Percentiles rank a stretch among this genome's conserved stretches.
Conservation (phyloP, 2,888 invertebrate genomes). For the Lypha dubia region DNA sequence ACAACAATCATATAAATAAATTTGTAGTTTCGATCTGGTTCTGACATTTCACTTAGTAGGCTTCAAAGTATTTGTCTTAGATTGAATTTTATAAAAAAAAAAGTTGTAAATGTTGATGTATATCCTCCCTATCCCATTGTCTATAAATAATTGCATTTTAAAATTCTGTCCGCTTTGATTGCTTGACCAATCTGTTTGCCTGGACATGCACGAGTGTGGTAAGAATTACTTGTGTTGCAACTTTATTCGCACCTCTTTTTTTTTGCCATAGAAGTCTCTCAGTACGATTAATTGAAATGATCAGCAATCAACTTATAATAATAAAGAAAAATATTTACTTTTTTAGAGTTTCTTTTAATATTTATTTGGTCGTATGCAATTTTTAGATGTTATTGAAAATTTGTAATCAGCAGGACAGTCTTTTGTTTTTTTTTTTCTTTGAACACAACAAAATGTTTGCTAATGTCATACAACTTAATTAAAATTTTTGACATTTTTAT, state of each 20-base stretch:
- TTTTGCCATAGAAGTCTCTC: background rate
- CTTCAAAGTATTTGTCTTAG: no score
- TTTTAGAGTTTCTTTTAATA: background rate
- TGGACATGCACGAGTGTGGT: background rate
- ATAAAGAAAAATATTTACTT: conserved; percentile 36
- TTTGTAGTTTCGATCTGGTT: no score
- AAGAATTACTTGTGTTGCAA: background rate
- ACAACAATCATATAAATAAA: no score
- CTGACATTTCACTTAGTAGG: no score
- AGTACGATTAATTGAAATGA: conserved; percentile 32
- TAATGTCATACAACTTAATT: background rate
- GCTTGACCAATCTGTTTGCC: background rate
- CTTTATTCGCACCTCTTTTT: background rate
- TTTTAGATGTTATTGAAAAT: no score
- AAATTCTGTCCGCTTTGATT: no score
- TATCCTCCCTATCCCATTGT: no score
- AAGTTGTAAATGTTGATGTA: no score
- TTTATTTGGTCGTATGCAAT: no score
- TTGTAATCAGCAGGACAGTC: no score
- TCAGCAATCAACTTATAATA: conserved; percentile 30
- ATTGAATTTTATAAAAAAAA: no score
- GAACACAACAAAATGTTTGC: background rate
- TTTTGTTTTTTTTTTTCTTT: conserved; percentile 74
- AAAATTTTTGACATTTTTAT: background rate
- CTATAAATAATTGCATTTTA: no score